phyloP scores from a whole-genome alignment of 2,888 invertebrate genomes.

The Augiades crinisus region DNA sequence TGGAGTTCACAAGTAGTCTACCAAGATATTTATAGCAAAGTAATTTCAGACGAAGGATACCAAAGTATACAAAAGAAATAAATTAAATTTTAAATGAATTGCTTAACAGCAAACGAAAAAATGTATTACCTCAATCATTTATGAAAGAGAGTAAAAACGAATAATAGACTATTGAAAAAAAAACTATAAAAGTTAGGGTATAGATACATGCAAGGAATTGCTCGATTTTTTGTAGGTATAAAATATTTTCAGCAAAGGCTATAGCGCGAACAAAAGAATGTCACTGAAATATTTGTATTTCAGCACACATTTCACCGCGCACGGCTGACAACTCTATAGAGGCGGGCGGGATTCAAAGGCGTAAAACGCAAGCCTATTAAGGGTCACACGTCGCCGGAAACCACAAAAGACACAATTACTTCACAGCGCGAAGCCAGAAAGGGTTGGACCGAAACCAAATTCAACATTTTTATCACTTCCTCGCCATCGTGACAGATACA shows the following conservation, averaged over 20 bases:
- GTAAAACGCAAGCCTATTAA: slow-evolving; percentile 63
- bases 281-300: slow-evolving; percentile 22
- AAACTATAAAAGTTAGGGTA: too few relatives aligned
- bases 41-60: too few relatives aligned
- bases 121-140: too few relatives aligned
- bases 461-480: slow-evolving; percentile 53
- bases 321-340: slow-evolving; percentile 37
- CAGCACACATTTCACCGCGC: slow-evolving; percentile 14
- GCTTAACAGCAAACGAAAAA: too few relatives aligned
- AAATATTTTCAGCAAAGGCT: neutral
- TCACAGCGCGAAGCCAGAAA: slow-evolving; percentile 65
- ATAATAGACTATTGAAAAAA: too few relatives aligned
- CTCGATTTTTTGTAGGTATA: neutral
- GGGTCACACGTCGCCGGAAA: slow-evolving; percentile 59
- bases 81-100: too few relatives aligned
- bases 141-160: too few relatives aligned
- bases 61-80: too few relatives aligned
- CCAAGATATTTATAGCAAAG: too few relatives aligned
- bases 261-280: slow-evolving; percentile 11
- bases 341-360: slow-evolving; percentile 53
- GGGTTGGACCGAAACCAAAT: slow-evolving; percentile 60
- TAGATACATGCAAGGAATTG: too few relatives aligned
- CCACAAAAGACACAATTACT: slow-evolving; percentile 75
- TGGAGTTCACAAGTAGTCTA: too few relatives aligned
- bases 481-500: slow-evolving; percentile 32